A percentile compares a stretch with the other conserved stretches of the same genome.
These are phyloP conservation scores for Semnopithecus entellus DNA, from an alignment of 2,113 vertebrate genomes.

Conservation along the genomic window DNA sequence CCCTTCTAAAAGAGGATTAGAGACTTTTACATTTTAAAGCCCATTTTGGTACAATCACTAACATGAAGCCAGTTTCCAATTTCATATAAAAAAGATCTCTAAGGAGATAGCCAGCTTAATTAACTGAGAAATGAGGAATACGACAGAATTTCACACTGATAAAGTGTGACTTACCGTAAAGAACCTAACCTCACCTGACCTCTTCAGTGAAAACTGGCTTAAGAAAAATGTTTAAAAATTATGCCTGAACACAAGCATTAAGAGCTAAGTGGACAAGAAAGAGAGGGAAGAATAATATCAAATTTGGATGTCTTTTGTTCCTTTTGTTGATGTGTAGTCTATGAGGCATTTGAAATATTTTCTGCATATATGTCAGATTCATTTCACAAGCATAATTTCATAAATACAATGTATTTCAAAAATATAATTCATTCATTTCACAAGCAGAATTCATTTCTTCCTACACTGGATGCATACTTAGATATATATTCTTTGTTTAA, in stretches of 20 bases:
- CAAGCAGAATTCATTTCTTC: neutral
- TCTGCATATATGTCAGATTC: neutral
- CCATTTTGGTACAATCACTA: constrained; percentile 58
- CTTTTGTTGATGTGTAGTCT: neutral
- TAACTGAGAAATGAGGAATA: constrained; percentile 61
- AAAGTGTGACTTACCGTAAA: constrained; percentile 1
- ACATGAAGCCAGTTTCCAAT: constrained; percentile 68
- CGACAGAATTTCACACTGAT: constrained; percentile 44
- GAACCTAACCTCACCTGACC: constrained; percentile 59
- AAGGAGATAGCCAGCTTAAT: constrained; percentile 67
- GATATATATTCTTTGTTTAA: neutral
- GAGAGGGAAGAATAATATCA: neutral
- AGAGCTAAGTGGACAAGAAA: neutral
- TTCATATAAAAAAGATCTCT: constrained; percentile 69
- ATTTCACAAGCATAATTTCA: neutral
- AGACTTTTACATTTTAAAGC: constrained; percentile 67
- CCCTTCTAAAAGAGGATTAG: constrained; percentile 72
- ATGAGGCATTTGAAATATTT: neutral
- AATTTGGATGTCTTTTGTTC: constrained; percentile 21
- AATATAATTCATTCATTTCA: neutral
- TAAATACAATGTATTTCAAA: neutral
- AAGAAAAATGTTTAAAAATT: constrained; percentile 47
- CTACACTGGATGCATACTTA: neutral
- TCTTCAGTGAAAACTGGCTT: constrained; percentile 39
- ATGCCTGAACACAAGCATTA: neutral